Conservation (phyloP, 2,888 invertebrate species). For the Erpobdella octoculata region DNA sequence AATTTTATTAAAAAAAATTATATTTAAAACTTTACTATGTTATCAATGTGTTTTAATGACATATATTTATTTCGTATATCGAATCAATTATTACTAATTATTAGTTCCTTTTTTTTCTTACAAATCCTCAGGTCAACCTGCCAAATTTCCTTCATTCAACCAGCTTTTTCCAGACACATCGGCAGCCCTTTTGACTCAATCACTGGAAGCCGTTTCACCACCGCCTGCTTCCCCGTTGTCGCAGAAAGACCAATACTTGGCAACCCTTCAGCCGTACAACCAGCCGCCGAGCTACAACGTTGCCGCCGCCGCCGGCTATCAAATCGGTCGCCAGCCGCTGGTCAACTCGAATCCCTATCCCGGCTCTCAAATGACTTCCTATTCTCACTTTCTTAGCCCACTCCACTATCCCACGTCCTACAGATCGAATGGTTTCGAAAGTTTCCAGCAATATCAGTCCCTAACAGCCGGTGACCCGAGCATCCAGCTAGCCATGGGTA, state of each 20-base stretch:
- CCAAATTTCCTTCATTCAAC: constrained; percentile 1
- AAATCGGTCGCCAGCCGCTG: not conserved
- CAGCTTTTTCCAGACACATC: not conserved
- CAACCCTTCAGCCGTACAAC: not conserved
- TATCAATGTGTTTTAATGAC: too few species aligned
- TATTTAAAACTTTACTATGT: too few species aligned
- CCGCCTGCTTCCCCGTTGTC: not conserved
- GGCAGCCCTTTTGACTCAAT: not conserved
- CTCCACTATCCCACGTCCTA: not conserved
- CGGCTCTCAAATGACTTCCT: not conserved
- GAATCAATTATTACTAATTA: too few species aligned
- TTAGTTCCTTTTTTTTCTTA: too few species aligned
- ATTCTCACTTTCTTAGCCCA: not conserved
- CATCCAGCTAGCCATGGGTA: not conserved
- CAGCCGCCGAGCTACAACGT: too few species aligned
- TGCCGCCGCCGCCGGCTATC: not conserved
- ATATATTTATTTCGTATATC: too few species aligned
- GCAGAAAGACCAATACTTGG: not conserved
- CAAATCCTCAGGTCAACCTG: not conserved
- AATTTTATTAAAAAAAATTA: too few species aligned
- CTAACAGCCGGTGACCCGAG: not conserved
- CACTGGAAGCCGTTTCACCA: not conserved
- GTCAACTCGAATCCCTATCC: not conserved
- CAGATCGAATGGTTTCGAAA: not conserved
- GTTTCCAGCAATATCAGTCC: not conserved